Evolutionary conservation across 2,888 invertebrate genomes (phyloP).

Genomic region (Crossocerus cetratus): DNA sequence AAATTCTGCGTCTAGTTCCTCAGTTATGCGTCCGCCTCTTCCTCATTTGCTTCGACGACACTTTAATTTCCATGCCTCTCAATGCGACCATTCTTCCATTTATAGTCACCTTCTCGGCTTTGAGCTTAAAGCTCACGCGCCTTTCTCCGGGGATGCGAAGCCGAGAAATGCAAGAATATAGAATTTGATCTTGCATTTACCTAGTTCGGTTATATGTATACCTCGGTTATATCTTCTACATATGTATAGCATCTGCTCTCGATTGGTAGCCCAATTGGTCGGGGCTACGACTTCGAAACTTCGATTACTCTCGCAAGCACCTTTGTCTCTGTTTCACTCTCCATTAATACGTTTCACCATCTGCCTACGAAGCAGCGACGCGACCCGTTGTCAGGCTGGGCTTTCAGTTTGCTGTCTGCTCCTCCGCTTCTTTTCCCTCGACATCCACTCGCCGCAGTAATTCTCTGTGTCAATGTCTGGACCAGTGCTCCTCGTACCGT

Average conservation of each 20-base stretch:
- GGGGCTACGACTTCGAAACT: slow-evolving; percentile 10
- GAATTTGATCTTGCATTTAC: too few species aligned
- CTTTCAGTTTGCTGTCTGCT: background rate
- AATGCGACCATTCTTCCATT: background rate
- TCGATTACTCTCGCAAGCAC: slow-evolving; percentile 28
- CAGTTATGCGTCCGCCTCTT: too few species aligned
- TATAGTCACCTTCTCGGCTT: background rate
- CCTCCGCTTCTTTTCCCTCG: background rate
- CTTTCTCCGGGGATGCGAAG: too few species aligned
- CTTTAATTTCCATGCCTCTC: background rate
- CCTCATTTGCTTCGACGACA: background rate
- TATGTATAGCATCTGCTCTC: too few species aligned
- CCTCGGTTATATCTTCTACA: too few species aligned
- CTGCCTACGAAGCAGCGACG: too few species aligned
- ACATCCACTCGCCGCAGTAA: background rate
- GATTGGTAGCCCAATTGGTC: too few species aligned
- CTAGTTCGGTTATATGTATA: too few species aligned
- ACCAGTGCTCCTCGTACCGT: slow-evolving; percentile 13
- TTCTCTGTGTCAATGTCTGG: slow-evolving; percentile 23
- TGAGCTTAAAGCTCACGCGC: too few species aligned
- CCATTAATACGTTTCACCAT: slow-evolving; percentile 34
- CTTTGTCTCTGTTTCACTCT: slow-evolving; percentile 41
- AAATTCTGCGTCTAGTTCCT: background rate
- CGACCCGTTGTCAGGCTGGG: slow-evolving; percentile 24
- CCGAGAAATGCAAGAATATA: too few species aligned